Percentiles rank a stretch among this genome's conserved stretches.
Evolutionary conservation across 2,888 invertebrate species (phyloP).

Genomic region (Drepana falcataria): DNA sequence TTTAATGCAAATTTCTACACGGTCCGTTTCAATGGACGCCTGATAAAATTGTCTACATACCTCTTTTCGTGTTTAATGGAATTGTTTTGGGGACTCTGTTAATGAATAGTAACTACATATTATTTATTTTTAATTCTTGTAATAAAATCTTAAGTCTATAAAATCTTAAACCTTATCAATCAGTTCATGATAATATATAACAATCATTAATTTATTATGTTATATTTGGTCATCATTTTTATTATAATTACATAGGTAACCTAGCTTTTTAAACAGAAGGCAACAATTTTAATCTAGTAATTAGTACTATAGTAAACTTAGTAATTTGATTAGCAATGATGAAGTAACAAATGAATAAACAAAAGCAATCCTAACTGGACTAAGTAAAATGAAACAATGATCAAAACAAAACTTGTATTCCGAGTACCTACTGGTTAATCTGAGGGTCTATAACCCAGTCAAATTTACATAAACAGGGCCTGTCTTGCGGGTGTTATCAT

Average conservation of each 20-base stretch:
- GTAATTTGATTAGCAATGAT: no score
- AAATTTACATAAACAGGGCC: conserved; percentile 72
- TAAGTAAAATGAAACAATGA: conserved; percentile 43
- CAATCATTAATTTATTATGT: no score
- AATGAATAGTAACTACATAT: conserved; percentile 14
- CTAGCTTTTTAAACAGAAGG: no score
- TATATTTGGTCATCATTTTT: no score
- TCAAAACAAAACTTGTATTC: conserved; percentile 44
- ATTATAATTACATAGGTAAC: no score
- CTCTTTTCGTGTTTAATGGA: conserved; percentile 45
- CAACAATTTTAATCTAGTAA: no score
- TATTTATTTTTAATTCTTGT: no score
- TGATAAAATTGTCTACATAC: conserved; percentile 53
- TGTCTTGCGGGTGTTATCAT: conserved; percentile 74
- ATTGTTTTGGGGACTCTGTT: conserved; percentile 41
- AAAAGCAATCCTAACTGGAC: conserved; percentile 2
- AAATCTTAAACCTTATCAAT: no score
- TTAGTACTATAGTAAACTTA: no score
- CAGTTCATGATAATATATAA: no score
- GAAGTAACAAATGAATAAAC: background rate
- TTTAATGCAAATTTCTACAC: conserved; percentile 64
- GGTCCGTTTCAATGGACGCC: conserved; percentile 48
- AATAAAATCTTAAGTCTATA: no score
- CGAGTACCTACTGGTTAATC: conserved; percentile 48
- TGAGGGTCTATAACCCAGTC: conserved; percentile 61